These are phyloP conservation scores for Nephotettix cincticeps DNA, from an alignment of 1,140 invertebrate genomes.

Conservation along the genomic window DNA sequence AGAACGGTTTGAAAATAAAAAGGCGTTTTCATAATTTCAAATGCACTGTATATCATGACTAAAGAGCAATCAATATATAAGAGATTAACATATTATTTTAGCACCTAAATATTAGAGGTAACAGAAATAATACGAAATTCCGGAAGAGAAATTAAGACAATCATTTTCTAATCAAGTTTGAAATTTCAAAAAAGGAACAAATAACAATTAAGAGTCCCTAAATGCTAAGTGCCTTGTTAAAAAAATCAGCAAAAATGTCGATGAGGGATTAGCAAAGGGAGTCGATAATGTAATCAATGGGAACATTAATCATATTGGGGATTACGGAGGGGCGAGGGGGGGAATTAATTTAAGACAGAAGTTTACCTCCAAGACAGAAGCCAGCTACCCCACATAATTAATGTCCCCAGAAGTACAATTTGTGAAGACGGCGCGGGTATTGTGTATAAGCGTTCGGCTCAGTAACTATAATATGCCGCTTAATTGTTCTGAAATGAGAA, in stretches of 20 bases:
- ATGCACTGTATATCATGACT: too few species aligned
- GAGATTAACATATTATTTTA: too few species aligned
- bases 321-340: neutral
- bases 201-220: neutral
- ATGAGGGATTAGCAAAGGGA: neutral
- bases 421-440: constrained; percentile 29
- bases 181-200: too few species aligned
- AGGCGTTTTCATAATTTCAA: too few species aligned
- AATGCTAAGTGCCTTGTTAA: neutral
- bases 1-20: too few species aligned
- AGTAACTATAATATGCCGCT: constrained; percentile 36
- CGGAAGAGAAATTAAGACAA: too few species aligned
- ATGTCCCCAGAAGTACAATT: constrained; percentile 32
- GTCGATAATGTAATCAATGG: constrained; percentile 3
- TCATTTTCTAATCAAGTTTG: too few species aligned
- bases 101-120: too few species aligned
- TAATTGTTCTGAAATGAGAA: constrained; percentile 41
- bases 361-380: constrained; percentile 18
- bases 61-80: too few species aligned
- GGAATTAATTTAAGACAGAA: constrained; percentile 26
- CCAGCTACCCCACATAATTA: constrained; percentile 29
- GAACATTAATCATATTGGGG: constrained; percentile 24
- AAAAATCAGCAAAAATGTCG: neutral
- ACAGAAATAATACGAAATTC: too few species aligned
- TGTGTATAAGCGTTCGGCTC: constrained; percentile 28